Evolutionary conservation across 2,888 invertebrate genomes (phyloP).

Genomic region (Dryomyza anilis): DNA sequence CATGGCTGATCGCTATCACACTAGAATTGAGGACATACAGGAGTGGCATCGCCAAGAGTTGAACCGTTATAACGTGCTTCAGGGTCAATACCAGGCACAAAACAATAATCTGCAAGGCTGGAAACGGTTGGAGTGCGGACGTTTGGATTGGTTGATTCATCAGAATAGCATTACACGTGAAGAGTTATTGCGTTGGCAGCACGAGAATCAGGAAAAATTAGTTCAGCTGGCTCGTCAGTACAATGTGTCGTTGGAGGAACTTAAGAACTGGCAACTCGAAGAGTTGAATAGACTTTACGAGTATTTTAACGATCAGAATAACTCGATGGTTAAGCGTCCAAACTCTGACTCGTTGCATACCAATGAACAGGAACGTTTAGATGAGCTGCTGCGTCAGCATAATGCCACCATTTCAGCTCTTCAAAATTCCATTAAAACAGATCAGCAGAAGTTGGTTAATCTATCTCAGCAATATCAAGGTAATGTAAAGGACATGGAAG

Average conservation of each 20-base stretch:
- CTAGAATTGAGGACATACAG: conserved; percentile 46
- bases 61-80: conserved; percentile 46
- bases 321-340: conserved; percentile 44
- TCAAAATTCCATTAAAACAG: conserved; percentile 51
- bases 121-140: conserved; percentile 53
- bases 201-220: conserved; percentile 47
- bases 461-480: conserved; percentile 51
- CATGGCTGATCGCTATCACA: conserved; percentile 49
- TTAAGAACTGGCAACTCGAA: conserved; percentile 53
- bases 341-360: conserved; percentile 39
- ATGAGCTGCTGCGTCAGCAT: conserved; percentile 52
- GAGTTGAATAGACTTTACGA: conserved; percentile 51
- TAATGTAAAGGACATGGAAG: conserved; percentile 54
- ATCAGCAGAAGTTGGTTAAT: conserved; percentile 51
- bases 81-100: conserved; percentile 49
- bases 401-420: conserved; percentile 53
- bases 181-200: conserved; percentile 57
- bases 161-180: conserved; percentile 52
- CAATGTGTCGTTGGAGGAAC: conserved; percentile 46
- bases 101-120: conserved; percentile 46
- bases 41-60: conserved; percentile 55
- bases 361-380: conserved; percentile 47
- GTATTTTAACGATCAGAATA: conserved; percentile 49
- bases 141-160: conserved; percentile 57
- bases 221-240: conserved; percentile 45